Conservation (phyloP, 2,113 vertebrate species). For the Hoplias malabaricus region DNA sequence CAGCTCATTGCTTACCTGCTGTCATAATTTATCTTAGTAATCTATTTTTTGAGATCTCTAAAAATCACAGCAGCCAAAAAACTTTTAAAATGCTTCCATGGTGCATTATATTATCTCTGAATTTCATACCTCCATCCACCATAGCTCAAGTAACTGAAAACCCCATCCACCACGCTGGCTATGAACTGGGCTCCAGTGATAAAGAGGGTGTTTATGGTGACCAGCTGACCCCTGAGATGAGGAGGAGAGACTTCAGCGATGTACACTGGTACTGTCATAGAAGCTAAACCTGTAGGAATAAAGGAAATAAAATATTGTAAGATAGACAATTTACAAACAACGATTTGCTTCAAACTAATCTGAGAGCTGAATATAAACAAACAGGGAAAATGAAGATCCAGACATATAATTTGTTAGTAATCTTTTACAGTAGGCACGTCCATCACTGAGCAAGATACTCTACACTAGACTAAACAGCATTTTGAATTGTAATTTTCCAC, state of each 20-base stretch:
- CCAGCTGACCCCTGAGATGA: constrained; percentile 87
- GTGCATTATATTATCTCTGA: too few species aligned
- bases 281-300: constrained; percentile 81
- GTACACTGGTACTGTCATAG: constrained; percentile 97
- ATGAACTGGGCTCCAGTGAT: constrained; percentile 97
- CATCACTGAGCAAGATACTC: too few species aligned
- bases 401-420: too few species aligned
- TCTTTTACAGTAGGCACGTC: too few species aligned
- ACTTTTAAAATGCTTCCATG: not conserved
- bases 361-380: too few species aligned
- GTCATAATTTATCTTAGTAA: not conserved
- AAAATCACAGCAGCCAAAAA: not conserved
- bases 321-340: too few species aligned
- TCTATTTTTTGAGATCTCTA: not conserved
- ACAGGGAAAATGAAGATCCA: too few species aligned
- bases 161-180: constrained; percentile 89
- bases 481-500: too few species aligned
- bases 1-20: too few species aligned
- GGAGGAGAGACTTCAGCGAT: constrained; percentile 94
- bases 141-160: constrained; percentile 87
- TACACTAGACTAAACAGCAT: too few species aligned
- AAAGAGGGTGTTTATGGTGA: constrained; percentile 92
- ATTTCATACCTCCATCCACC: constrained; percentile 88
- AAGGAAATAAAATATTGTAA: too few species aligned
- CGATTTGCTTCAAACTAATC: too few species aligned